Evolutionary conservation across 2,888 invertebrate species (phyloP), one percentile per base, ranked within the genome.

Genomic region (Chrysolina oricalcia): DNA sequence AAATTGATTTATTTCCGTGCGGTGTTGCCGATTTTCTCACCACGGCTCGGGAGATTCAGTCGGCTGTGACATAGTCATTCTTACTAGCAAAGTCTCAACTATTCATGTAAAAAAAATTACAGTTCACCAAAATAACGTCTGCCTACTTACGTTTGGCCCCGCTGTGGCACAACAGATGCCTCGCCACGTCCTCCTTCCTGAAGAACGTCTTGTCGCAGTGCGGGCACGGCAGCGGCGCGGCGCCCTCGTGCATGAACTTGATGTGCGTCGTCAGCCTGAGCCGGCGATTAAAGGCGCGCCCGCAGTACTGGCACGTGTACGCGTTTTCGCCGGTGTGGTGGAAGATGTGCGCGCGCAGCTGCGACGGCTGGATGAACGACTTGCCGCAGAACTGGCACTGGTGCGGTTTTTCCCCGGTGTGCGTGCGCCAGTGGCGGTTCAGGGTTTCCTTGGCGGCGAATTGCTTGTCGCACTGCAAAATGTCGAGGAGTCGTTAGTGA

Each of bases 401-500:
- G 79, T 91, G 91, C 1, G 92, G 92, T 83, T 91, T 91, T 78
- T 91, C 90, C 1, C 92, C 92, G 1, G 91, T 91, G 78, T 92
- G 91, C 79, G 82, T 91, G 80, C 88, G 86, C 59, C 87, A 81
- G 72, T 89, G 89, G 17, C 89, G 84, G 86, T 89, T 84, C 66
- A 88, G 81, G 81, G 96, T 96, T 87, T 96, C 96, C 82, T 96
- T 93, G 0, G 96, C 96, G 70, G 93, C 94, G 84, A 96, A 96
- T 70, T 91, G 92, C 87, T 93, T 93, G 50, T 91, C 91, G 83
- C 96, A 96, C 95, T 95, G 87, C 86, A 70, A 89, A 86, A 67
- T 8, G 35, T 35, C 8, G 27, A 27, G 27, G 5, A 27, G 5
- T 27, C 2, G 27, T 27, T 27, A 27, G 5, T 27, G 27, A 27